phyloP scores from a whole-genome alignment of 2,888 invertebrate genomes.

The Marronus borbonicus region DNA sequence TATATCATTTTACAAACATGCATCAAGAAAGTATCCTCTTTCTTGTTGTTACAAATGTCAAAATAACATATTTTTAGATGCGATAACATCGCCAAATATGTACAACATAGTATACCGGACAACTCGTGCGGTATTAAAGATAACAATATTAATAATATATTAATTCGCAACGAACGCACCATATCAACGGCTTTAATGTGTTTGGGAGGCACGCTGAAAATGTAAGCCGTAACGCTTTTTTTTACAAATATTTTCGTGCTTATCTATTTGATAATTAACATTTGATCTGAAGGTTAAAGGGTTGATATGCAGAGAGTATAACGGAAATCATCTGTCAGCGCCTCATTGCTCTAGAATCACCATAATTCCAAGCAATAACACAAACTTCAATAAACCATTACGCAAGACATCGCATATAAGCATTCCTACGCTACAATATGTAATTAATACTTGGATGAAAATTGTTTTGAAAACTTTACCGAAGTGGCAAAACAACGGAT shows the following conservation, averaged over 20 bases:
- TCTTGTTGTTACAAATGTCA: constrained; percentile 12
- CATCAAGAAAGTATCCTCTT: constrained; percentile 18
- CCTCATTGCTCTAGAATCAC: neutral
- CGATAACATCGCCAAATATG: constrained; percentile 30
- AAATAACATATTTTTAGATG: constrained; percentile 40
- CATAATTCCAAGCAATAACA: neutral
- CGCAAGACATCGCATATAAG: neutral
- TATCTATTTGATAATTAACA: constrained; percentile 27
- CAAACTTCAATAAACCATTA: neutral
- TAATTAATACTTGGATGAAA: neutral
- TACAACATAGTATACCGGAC: neutral
- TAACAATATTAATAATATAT: constrained; percentile 20
- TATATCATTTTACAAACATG: constrained; percentile 1
- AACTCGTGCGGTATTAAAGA: constrained; percentile 35
- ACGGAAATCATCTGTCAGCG: constrained; percentile 1
- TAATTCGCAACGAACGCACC: constrained; percentile 23
- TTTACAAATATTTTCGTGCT: constrained; percentile 11
- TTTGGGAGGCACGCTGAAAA: constrained; percentile 7
- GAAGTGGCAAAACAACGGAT: neutral
- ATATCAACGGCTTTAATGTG: neutral
- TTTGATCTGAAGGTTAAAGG: constrained; percentile 25
- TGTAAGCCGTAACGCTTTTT: neutral
- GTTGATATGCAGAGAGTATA: neutral
- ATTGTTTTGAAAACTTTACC: too few relatives aligned
- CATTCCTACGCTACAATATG: neutral